Percentiles rank a stretch among this genome's conserved stretches.
phyloP scores from a whole-genome alignment of 2,888 invertebrate genomes.

The Miltochrista miniata region DNA sequence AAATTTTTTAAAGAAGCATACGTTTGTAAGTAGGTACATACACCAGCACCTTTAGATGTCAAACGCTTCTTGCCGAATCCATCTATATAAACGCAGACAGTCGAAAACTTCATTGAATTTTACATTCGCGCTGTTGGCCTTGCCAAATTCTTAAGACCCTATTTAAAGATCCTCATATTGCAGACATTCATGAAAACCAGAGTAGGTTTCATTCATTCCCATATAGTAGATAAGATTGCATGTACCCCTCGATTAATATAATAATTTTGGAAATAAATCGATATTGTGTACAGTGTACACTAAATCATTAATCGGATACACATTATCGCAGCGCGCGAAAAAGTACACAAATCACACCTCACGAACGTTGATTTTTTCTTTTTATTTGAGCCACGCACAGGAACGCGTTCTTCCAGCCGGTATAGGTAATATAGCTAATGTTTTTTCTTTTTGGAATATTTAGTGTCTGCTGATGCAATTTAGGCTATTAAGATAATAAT shows the following conservation, averaged over 20 bases:
- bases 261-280: slow-evolving; percentile 52
- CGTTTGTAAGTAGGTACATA: no score
- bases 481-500: no score
- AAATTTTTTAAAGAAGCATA: no score
- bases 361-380: slow-evolving; percentile 50
- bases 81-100: no score
- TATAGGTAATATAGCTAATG: slow-evolving; percentile 14
- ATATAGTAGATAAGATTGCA: no score
- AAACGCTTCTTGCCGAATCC: no score
- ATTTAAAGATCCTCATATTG: no score
- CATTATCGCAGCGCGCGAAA: slow-evolving; percentile 71
- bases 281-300: slow-evolving; percentile 53
- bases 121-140: no score
- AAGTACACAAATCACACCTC: slow-evolving; percentile 79
- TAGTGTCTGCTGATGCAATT: slow-evolving; percentile 34
- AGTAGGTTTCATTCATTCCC: background rate
- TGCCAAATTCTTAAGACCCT: no score
- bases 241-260: slow-evolving; percentile 25
- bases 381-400: slow-evolving; percentile 47
- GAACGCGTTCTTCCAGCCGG: slow-evolving; percentile 64
- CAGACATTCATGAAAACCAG: no score
- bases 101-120: no score
- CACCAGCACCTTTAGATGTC: no score
- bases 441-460: slow-evolving; percentile 48
- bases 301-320: slow-evolving; percentile 64